phyloP scores from a whole-genome alignment of 35 echinoderm and acorn worm species.

The Apostichopus parvimensis region DNA sequence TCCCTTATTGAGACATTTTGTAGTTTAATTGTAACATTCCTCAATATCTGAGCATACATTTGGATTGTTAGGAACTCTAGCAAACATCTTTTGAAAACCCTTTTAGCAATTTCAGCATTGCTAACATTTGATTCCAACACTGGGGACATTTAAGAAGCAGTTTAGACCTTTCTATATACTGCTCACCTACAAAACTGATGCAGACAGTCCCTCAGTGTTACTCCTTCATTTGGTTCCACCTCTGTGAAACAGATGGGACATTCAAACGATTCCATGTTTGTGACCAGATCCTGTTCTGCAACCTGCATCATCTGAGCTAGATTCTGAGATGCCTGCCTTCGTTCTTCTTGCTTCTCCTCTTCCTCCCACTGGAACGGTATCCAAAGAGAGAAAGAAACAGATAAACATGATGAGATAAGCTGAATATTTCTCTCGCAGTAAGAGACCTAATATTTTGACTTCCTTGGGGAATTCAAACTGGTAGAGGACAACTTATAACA shows the following conservation, averaged over 20 bases:
- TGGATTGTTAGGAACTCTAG: too few relatives aligned
- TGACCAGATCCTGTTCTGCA: constrained; percentile 64
- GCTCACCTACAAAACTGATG: constrained; percentile 81
- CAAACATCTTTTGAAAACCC: too few relatives aligned
- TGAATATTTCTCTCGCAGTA: too few relatives aligned
- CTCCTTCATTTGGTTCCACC: constrained; percentile 66
- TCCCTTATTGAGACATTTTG: too few relatives aligned
- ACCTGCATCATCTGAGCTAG: constrained; percentile 52
- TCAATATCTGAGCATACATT: too few relatives aligned
- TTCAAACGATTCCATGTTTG: constrained; percentile 82
- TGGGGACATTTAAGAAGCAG: neutral
- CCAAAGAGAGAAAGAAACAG: too few relatives aligned
- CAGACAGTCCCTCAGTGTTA: constrained; percentile 86
- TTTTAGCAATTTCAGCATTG: neutral
- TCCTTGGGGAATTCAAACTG: too few relatives aligned
- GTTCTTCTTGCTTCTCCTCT: constrained; percentile 28
- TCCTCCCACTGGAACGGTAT: constrained; percentile 37
- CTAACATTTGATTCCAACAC: too few relatives aligned
- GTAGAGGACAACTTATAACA: too few relatives aligned
- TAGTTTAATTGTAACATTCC: too few relatives aligned
- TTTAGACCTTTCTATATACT: neutral
- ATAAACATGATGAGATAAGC: too few relatives aligned
- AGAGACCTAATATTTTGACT: too few relatives aligned
- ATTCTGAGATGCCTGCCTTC: constrained; percentile 25
- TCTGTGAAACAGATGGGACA: constrained; percentile 80